These are phyloP conservation scores for Sylvicola cinctus DNA, from an alignment of 2,888 invertebrate genomes.

Conservation along the genomic window DNA sequence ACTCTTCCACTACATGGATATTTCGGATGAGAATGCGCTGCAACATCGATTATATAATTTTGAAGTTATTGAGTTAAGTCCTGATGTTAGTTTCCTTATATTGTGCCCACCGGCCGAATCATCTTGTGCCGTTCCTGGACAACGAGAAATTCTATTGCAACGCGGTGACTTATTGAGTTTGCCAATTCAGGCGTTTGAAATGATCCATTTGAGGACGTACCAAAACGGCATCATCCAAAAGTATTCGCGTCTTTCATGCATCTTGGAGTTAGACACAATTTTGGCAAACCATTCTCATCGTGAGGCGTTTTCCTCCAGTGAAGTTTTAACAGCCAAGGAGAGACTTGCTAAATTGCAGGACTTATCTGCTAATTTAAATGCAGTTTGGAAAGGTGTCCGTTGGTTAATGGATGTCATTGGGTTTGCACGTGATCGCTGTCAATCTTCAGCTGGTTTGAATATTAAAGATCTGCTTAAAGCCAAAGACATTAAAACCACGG, in stretches of 20 bases:
- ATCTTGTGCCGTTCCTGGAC: conserved; percentile 78
- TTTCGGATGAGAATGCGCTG: conserved; percentile 43
- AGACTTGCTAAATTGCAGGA: conserved; percentile 63
- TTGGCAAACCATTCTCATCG: conserved; percentile 82
- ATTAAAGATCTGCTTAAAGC: conserved; percentile 15
- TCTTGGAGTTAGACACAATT: conserved; percentile 78
- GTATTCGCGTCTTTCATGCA: conserved; percentile 82
- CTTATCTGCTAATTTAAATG: conserved; percentile 66
- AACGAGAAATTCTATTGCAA: conserved; percentile 65
- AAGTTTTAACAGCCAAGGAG: conserved; percentile 70
- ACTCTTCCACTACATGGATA: conserved; percentile 63
- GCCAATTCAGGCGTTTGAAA: conserved; percentile 83
- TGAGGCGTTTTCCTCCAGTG: conserved; percentile 84
- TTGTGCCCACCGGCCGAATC: conserved; percentile 82
- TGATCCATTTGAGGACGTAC: conserved; percentile 90
- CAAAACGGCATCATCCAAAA: conserved; percentile 75
- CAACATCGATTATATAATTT: conserved; percentile 74
- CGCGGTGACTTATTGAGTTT: conserved; percentile 70
- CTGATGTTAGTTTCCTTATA: conserved; percentile 78
- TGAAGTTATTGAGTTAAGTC: conserved; percentile 82
- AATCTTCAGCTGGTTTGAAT: conserved; percentile 21
- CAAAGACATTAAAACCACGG: conserved; percentile 7
- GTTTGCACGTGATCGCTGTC: conserved; percentile 64
- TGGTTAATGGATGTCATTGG: conserved; percentile 95
- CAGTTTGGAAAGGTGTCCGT: conserved; percentile 80